These are phyloP conservation scores for Aplysina aerophoba DNA, from an alignment of 37 sponge, comb jelly and placozoan species.

Conservation along the genomic window DNA sequence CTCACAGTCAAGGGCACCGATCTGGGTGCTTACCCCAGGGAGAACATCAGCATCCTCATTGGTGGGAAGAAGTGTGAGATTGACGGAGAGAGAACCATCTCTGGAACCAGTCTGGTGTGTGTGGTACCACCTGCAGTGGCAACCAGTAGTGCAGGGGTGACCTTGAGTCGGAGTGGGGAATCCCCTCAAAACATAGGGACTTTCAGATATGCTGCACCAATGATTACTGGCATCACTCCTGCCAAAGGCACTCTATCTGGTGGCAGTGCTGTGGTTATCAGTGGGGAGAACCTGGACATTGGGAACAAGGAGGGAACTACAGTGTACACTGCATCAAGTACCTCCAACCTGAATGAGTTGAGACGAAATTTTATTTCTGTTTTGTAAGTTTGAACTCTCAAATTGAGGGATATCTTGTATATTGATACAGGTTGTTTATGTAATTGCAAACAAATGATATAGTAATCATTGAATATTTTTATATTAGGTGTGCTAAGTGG, in stretches of 20 bases:
- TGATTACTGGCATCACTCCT: conserved; percentile 53
- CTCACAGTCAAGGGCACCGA: conserved; percentile 78
- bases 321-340: not conserved
- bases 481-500: no score
- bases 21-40: conserved; percentile 57
- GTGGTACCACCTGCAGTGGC: not conserved
- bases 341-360: no score
- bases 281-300: conserved; percentile 71
- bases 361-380: no score
- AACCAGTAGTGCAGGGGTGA: not conserved
- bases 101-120: not conserved
- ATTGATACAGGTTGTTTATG: no score
- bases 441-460: no score
- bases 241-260: conserved; percentile 62
- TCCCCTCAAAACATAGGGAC: not conserved
- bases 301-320: not conserved
- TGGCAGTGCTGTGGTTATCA: conserved; percentile 70
- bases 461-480: no score
- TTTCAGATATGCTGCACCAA: conserved; percentile 37
- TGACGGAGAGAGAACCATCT: not conserved
- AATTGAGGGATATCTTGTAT: no score
- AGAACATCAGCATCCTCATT: conserved; percentile 60
- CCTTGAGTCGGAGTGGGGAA: conserved; percentile 3
- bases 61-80: conserved; percentile 50
- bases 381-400: no score